These are phyloP conservation scores for Aelia acuminata DNA, from an alignment of 2,888 invertebrate genomes.

Conservation along the genomic window DNA sequence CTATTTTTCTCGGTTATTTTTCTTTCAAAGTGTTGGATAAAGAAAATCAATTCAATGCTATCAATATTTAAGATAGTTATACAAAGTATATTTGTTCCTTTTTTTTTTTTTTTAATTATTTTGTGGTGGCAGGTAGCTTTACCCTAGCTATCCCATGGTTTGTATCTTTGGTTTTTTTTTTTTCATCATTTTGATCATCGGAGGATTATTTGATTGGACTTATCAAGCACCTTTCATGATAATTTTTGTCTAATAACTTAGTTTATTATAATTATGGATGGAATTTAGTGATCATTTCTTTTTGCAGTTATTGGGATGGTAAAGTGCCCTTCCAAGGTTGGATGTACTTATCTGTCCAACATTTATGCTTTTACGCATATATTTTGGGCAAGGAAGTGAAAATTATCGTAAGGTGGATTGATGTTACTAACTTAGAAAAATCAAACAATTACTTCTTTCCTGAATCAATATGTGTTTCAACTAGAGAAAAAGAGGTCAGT, in stretches of 20 bases:
- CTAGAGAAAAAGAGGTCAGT: conserved; percentile 80
- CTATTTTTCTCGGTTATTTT: too few species aligned
- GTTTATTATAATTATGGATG: conserved; percentile 56
- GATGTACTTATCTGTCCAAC: conserved; percentile 96
- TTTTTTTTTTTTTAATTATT: background rate
- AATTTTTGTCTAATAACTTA: conserved; percentile 26
- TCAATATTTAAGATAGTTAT: too few species aligned
- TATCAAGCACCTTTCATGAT: too few species aligned
- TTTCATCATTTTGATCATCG: too few species aligned
- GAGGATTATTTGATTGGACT: too few species aligned
- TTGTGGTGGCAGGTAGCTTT: too few species aligned
- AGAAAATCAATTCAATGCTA: too few species aligned
- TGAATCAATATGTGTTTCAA: conserved; percentile 88
- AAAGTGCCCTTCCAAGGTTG: conserved; percentile 96
- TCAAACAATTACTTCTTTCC: conserved; percentile 84
- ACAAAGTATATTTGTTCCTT: too few species aligned
- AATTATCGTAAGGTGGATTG: conserved; percentile 90
- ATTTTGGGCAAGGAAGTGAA: conserved; percentile 92
- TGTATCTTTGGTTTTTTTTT: too few species aligned
- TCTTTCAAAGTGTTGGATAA: too few species aligned
- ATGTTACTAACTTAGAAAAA: conserved; percentile 85
- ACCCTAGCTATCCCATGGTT: too few species aligned
- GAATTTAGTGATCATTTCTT: background rate
- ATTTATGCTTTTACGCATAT: conserved; percentile 95
- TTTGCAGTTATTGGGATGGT: conserved; percentile 83